phyloP scores from a whole-genome alignment of 2,888 invertebrate genomes.

The Oxyteleia sp. region DNA sequence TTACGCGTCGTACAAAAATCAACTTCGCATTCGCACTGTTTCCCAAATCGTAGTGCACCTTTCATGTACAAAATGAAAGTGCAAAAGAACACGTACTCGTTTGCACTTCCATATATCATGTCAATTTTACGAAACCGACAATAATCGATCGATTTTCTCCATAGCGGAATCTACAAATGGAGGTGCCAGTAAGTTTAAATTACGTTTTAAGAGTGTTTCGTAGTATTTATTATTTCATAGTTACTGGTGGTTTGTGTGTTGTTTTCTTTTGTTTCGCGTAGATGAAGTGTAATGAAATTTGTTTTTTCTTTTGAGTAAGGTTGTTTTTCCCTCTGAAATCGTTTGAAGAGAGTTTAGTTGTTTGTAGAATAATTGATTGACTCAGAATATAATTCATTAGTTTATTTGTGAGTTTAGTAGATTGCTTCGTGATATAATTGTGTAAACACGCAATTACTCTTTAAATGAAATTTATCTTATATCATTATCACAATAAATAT shows the following conservation, averaged over 20 bases:
- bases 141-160: conserved; percentile 88
- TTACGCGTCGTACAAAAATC: conserved; percentile 60
- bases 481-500: too few relatives aligned
- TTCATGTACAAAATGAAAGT: conserved; percentile 77
- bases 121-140: conserved; percentile 71
- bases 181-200: conserved; percentile 90
- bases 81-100: conserved; percentile 76
- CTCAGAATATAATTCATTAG: too few relatives aligned
- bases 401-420: too few relatives aligned
- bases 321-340: too few relatives aligned
- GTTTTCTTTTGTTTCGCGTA: background rate
- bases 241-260: conserved; percentile 54
- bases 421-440: too few relatives aligned
- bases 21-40: conserved; percentile 63
- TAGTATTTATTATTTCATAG: conserved; percentile 78
- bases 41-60: conserved; percentile 71
- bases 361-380: too few relatives aligned
- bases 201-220: conserved; percentile 84
- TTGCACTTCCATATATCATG: conserved; percentile 79
- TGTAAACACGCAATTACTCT: too few relatives aligned
- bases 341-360: too few relatives aligned
- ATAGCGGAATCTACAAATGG: conserved; percentile 93
- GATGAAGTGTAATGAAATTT: background rate
- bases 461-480: too few relatives aligned
- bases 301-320: too few relatives aligned